Evolutionary conservation across 92 coral and sea anemone species (phyloP), one percentile per base, ranked within the genome.

Genomic region (Micromussa lordhowensis): DNA sequence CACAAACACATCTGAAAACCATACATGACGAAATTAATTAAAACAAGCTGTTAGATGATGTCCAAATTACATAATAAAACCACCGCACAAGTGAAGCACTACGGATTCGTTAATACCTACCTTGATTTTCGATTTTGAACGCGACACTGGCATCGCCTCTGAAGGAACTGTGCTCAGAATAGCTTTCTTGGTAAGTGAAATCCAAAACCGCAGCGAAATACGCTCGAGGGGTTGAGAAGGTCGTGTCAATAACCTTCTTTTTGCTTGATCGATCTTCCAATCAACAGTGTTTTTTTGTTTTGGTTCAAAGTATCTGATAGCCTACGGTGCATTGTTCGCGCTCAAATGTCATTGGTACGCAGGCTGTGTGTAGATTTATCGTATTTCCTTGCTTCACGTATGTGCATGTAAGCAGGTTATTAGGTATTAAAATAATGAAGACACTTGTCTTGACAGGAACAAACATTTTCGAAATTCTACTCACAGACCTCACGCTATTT

Each of bases 191-290:
- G 75, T 11, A 70, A 3, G 35, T 7, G 75, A 70, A 70, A 30
- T 70, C 38, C 6, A 14, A 70, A 70, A 70, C 75, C 75, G 32
- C 17, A 21, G 13, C 31, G n/a, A 21, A 59, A 59, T 9, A 59
- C 66, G 66, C 66, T 59, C 21, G n/a, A 21, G 9, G 8, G 77
- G 16, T 5, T 4, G 10, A 31, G 5, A 32, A 24, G 49, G 44
- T 73, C 19, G 21, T 35, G 78, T 73, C 78, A 73, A 36, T 28
- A 73, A 19, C 11, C 13, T 1, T 16, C 76, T 34, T 16, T 71
- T 71, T 44, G 7, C 48, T 34, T 72, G n/a, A 72, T 72, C 78
- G n/a, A 72, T 72, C 78, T 36, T 34, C 78, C 78, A 73, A 73
- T 73, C 78, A 73, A 3, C 28, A 73, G 9, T 21, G 28, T 73